A percentile compares a stretch with the other conserved stretches of the same genome.
These are phyloP conservation scores for Plebejus melissa DNA, from an alignment of 2,888 invertebrate species.

Conservation along the genomic window DNA sequence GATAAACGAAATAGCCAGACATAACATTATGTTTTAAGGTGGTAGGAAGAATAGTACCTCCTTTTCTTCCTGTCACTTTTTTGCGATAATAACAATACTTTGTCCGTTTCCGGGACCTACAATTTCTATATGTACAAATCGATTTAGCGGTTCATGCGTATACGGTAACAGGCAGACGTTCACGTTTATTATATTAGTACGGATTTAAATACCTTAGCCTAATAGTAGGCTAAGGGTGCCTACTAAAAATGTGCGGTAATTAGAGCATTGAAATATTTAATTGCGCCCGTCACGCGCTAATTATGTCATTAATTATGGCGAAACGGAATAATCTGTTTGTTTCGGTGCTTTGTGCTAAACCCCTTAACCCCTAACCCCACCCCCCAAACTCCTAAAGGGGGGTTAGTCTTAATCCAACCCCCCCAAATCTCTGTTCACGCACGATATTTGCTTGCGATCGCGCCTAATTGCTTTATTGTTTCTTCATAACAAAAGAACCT, in stretches of 20 bases:
- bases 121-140: too few relatives aligned
- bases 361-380: background rate
- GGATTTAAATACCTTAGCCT: background rate
- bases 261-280: conserved; percentile 20
- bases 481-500: background rate
- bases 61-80: too few relatives aligned
- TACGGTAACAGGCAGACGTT: background rate
- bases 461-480: conserved; percentile 23
- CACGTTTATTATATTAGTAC: background rate
- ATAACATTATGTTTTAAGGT: too few relatives aligned
- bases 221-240: too few relatives aligned
- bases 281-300: background rate
- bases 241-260: background rate
- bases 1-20: too few relatives aligned
- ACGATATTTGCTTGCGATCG: conserved; percentile 1
- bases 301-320: conserved; percentile 23
- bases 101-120: too few relatives aligned
- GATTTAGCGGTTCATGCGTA: too few relatives aligned
- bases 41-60: too few relatives aligned
- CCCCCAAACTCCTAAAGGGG: background rate
- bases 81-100: too few relatives aligned
- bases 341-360: conserved; percentile 4
- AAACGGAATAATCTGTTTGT: conserved; percentile 17
- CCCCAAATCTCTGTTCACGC: conserved; percentile 7
- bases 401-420: background rate